A percentile compares a stretch with the other conserved stretches of the same genome.
Evolutionary conservation across 2,888 invertebrate genomes (phyloP).

Genomic region (Hemistola chrysoprasaria): DNA sequence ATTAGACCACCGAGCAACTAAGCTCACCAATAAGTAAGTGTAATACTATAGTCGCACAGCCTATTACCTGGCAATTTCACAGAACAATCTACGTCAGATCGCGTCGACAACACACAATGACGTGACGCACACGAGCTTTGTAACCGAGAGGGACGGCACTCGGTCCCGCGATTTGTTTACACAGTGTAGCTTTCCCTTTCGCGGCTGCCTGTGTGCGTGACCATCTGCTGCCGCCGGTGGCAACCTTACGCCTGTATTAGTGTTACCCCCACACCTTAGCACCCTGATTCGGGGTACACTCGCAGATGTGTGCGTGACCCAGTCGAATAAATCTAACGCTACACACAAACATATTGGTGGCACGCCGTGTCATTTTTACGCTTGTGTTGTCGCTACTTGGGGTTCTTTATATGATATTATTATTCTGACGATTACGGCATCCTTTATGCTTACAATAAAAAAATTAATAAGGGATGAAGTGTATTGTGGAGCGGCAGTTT

Average conservation of each 20-base stretch:
- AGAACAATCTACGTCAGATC: conserved; percentile 77
- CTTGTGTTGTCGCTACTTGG: conserved; percentile 79
- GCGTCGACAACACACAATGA: conserved; percentile 72
- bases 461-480: conserved; percentile 82
- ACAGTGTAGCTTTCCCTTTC: conserved; percentile 81
- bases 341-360: conserved; percentile 81
- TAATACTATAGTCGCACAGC: conserved; percentile 77
- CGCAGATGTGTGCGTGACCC: conserved; percentile 72
- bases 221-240: conserved; percentile 71
- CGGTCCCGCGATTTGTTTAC: conserved; percentile 77
- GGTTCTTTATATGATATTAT: conserved; percentile 77
- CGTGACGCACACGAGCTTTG: conserved; percentile 71
- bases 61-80: conserved; percentile 83
- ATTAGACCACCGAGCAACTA: conserved; percentile 71
- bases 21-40: conserved; percentile 77
- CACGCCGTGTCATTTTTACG: conserved; percentile 79
- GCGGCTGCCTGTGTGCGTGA: conserved; percentile 63
- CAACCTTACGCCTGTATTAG: conserved; percentile 56
- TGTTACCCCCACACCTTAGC: conserved; percentile 66
- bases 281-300: conserved; percentile 68
- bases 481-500: conserved; percentile 70
- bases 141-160: conserved; percentile 70
- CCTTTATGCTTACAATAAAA: conserved; percentile 82
- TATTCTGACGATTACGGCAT: conserved; percentile 81
- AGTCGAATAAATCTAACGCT: conserved; percentile 79